Base-by-base conservation (phyloP, 2,888 invertebrate species). In the Cecidostiba fungosa region DNA sequence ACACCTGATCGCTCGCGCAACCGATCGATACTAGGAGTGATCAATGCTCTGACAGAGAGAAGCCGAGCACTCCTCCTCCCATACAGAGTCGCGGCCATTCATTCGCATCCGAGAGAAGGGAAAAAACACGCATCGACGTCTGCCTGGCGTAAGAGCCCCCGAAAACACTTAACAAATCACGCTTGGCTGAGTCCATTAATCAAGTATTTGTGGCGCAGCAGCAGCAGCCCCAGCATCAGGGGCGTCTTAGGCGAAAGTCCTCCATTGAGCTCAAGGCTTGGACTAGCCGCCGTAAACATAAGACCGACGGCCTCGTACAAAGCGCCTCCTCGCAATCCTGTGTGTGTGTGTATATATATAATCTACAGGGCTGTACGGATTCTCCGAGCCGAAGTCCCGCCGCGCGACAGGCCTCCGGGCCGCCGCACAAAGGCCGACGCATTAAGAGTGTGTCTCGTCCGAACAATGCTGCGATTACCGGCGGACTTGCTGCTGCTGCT, bases 381-480 rank as follows among this genome's bases (percentile, higher is more conserved):
- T 54, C 62, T 43, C 23, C 62, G 50, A 14, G 76, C n/a, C 74
- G 23, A 6, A 39, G 77, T 59, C 54, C 19, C 69, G 32, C 14
- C 69, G 74, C 19, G 47, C 47, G 8, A 47, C 19, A 47, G 47
- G 26, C 23, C 39, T 26, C 74, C 32, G 32, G n/a, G 26, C 14
- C 10, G n/a, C 39, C 8, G 66, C 62, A 72, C 79, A 80, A 80
- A 76, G 77, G 8, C 39, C 26, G 43, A 76, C 43, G 59, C 59
- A 80, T 79, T 66, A 74, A 78, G 78, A 74, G 72, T 78, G 78
- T 62, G 77, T 80, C 84, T 78, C 50, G 77, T 43, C n/a, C 19
- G 85, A 81, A 85, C 85, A 85, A 85, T 85, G 81, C 62, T 81
- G 16, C 77, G 85, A 77, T 85, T 85, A 85, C 81, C 39, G 72